These are phyloP conservation scores for Apolygus lucorum DNA, from an alignment of 1,140 invertebrate genomes.

Conservation along the genomic window DNA sequence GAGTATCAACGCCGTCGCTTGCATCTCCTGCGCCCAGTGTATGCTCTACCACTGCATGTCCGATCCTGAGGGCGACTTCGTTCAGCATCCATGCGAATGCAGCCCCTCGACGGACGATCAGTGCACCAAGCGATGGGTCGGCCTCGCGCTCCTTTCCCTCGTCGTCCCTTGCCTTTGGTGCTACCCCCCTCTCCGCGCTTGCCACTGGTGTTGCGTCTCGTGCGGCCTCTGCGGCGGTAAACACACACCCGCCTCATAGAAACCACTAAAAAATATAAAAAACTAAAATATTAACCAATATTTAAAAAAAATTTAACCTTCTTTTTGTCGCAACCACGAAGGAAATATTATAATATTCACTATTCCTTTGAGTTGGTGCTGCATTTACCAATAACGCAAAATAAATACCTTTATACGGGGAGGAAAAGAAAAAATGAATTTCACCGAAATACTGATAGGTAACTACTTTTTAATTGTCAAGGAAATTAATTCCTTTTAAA, in stretches of 20 bases:
- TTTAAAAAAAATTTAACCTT: too few species aligned
- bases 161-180: slow-evolving; percentile 89
- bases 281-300: too few species aligned
- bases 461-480: too few species aligned
- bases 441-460: too few species aligned
- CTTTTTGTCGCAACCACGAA: too few species aligned
- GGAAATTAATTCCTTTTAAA: too few species aligned
- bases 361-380: background rate
- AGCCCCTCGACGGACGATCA: slow-evolving; percentile 46
- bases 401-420: too few species aligned
- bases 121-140: slow-evolving; percentile 63
- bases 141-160: slow-evolving; percentile 72
- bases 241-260: slow-evolving; percentile 58
- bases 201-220: slow-evolving; percentile 69
- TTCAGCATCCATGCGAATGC: slow-evolving; percentile 70
- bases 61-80: slow-evolving; percentile 72
- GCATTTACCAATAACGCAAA: background rate
- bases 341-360: too few species aligned
- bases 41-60: slow-evolving; percentile 89
- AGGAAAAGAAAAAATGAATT: too few species aligned
- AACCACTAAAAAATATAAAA: too few species aligned
- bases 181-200: slow-evolving; percentile 75
- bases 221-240: slow-evolving; percentile 74
- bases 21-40: slow-evolving; percentile 74
- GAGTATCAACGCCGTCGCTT: slow-evolving; percentile 72